Evolutionary conservation across 2,888 invertebrate species (phyloP).

Genomic region (Platycheirus albimanus): DNA sequence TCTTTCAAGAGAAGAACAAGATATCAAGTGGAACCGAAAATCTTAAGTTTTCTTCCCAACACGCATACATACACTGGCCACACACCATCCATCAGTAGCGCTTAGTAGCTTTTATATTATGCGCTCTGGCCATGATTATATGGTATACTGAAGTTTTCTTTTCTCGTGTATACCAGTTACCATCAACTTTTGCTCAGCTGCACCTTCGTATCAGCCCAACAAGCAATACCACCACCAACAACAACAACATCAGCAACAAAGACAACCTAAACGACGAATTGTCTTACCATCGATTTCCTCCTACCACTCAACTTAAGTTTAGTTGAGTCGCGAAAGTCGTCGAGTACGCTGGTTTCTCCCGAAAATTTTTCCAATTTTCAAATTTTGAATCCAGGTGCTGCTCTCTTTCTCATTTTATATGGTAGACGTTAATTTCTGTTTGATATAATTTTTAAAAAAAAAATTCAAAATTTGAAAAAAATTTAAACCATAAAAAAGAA

Average conservation of each 20-base stretch:
- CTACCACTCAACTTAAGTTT: conserved; percentile 76
- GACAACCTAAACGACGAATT: conserved; percentile 25
- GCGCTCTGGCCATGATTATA: conserved; percentile 29
- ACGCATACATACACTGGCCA: conserved; percentile 17
- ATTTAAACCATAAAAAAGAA: conserved; percentile 34
- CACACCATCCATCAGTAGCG: conserved; percentile 36
- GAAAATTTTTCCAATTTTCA: conserved; percentile 38
- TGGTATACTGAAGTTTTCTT: conserved; percentile 66
- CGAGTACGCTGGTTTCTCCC: conserved; percentile 79
- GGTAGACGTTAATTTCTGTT: conserved; percentile 51
- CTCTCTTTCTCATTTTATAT: conserved; percentile 75
- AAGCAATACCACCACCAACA: conserved; percentile 34
- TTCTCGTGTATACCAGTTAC: conserved; percentile 47
- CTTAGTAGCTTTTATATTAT: conserved; percentile 54
- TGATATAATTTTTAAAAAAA: background rate
- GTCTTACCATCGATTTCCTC: conserved; percentile 77
- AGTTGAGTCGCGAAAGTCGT: conserved; percentile 83
- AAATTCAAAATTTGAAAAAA: conserved; percentile 6
- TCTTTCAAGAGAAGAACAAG: conserved; percentile 21
- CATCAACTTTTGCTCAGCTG: conserved; percentile 51
- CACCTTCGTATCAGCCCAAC: conserved; percentile 46
- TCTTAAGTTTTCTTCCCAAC: conserved; percentile 57
- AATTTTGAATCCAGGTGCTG: conserved; percentile 76
- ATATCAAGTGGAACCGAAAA: conserved; percentile 23
- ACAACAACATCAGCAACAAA: conserved; percentile 41